A percentile compares a stretch with the other conserved stretches of the same genome.
phyloP scores from a whole-genome alignment of 1,140 invertebrate species.

The Cepaea nemoralis region DNA sequence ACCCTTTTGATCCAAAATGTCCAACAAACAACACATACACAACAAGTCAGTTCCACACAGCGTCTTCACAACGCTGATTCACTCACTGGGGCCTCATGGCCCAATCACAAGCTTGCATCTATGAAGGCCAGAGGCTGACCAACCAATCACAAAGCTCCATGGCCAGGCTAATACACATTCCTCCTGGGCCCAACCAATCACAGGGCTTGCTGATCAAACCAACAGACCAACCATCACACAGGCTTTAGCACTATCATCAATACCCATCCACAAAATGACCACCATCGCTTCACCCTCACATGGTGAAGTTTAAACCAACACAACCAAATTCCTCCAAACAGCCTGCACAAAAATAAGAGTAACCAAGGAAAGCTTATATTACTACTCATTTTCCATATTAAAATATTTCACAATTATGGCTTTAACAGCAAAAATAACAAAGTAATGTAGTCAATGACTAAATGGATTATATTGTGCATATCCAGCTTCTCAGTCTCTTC shows the following conservation, averaged over 20 bases:
- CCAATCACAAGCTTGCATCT: constrained; percentile 17
- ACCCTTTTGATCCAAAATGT: constrained; percentile 28
- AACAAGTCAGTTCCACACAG: constrained; percentile 19
- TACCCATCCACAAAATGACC: constrained; percentile 5
- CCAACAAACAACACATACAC: constrained; percentile 25
- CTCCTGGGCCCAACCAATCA: constrained; percentile 10
- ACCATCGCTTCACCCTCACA: constrained; percentile 32
- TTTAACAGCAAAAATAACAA: no score
- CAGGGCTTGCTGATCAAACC: constrained; percentile 6
- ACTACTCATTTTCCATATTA: neutral
- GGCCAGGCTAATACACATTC: no score
- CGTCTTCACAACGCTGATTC: constrained; percentile 2
- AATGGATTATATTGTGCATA: no score
- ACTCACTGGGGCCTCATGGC: neutral
- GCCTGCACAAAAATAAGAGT: constrained; percentile 37
- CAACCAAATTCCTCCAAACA: constrained; percentile 37
- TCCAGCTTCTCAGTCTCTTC: no score
- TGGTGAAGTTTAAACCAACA: constrained; percentile 30
- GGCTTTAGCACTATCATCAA: constrained; percentile 15
- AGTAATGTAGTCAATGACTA: no score
- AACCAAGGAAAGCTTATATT: constrained; percentile 26
- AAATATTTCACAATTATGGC: neutral
- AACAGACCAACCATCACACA: constrained; percentile 26
- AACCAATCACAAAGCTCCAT: constrained; percentile 27
- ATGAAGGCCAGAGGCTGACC: neutral